These are phyloP conservation scores for Channa maculata DNA, from an alignment of 2,113 vertebrate genomes.

Conservation along the genomic window DNA sequence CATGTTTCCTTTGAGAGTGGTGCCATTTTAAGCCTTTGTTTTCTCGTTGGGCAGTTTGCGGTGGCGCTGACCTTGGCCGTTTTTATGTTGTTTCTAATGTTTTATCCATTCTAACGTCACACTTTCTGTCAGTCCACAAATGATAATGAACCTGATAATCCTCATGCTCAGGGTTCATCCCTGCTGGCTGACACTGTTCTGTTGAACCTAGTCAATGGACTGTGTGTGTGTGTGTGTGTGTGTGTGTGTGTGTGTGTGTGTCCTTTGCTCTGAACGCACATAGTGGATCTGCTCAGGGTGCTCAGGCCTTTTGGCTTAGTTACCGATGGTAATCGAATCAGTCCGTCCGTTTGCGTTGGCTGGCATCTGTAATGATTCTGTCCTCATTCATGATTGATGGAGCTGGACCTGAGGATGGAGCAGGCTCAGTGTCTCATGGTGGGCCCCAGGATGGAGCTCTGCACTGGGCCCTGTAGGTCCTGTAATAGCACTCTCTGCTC, in stretches of 20 bases:
- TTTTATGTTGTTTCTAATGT: no score
- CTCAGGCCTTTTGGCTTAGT: conserved; percentile 66
- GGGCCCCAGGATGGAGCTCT: conserved; percentile 16
- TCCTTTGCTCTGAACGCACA: no score
- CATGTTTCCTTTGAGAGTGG: no score
- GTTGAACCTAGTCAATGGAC: conserved; percentile 10
- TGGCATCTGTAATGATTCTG: conserved; percentile 72
- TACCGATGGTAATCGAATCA: conserved; percentile 75
- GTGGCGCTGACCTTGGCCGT: no score
- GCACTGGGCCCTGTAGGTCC: neutral
- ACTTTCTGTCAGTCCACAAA: no score
- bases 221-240: conserved; percentile 9
- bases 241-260: neutral
- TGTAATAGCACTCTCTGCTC: neutral
- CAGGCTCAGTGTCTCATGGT: neutral
- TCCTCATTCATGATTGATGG: conserved; percentile 75
- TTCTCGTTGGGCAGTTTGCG: no score
- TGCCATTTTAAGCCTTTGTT: no score
- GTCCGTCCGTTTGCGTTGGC: conserved; percentile 40
- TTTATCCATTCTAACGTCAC: no score
- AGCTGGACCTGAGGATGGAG: conserved; percentile 26
- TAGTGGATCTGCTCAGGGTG: conserved; percentile 16
- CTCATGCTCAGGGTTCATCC: neutral
- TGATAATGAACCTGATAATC: neutral
- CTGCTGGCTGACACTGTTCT: conserved; percentile 2